phyloP scores from a whole-genome alignment of 2,888 invertebrate genomes.

The Ichneumoninae sp. region DNA sequence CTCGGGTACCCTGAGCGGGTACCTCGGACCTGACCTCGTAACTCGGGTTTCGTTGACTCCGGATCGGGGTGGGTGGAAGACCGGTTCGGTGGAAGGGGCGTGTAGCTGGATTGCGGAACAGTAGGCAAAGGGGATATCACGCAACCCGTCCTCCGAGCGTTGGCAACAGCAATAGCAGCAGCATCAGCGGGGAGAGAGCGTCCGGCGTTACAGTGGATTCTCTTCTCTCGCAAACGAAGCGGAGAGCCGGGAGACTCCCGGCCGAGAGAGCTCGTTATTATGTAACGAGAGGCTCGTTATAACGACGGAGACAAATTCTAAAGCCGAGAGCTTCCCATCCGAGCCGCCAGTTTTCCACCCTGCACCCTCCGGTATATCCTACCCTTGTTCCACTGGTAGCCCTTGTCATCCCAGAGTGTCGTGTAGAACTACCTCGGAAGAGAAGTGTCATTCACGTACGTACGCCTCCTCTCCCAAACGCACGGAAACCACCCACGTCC shows the following conservation, averaged over 20 bases:
- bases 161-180: conserved; percentile 23
- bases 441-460: conserved; percentile 42
- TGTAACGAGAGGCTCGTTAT: conserved; percentile 83
- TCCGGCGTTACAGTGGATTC: conserved; percentile 75
- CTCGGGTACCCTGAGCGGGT: conserved; percentile 21
- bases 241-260: conserved; percentile 68
- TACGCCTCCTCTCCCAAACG: not conserved
- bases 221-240: conserved; percentile 79
- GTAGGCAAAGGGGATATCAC: conserved; percentile 51
- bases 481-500: conserved; percentile 13
- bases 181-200: conserved; percentile 68
- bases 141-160: conserved; percentile 51
- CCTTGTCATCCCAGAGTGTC: conserved; percentile 29
- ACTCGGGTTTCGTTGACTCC: conserved; percentile 76
- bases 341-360: conserved; percentile 39
- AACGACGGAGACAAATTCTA: conserved; percentile 82
- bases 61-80: conserved; percentile 66
- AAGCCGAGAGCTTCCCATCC: conserved; percentile 73
- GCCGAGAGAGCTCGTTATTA: conserved; percentile 79
- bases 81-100: conserved; percentile 29
- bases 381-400: conserved; percentile 39
- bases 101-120: conserved; percentile 43
- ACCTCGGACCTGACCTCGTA: conserved; percentile 71
- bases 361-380: not conserved
- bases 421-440: conserved; percentile 15